Evolutionary conservation across 2,113 vertebrate genomes (phyloP), one percentile per base, ranked within the genome.

Genomic region (Pelecanus crispus): DNA sequence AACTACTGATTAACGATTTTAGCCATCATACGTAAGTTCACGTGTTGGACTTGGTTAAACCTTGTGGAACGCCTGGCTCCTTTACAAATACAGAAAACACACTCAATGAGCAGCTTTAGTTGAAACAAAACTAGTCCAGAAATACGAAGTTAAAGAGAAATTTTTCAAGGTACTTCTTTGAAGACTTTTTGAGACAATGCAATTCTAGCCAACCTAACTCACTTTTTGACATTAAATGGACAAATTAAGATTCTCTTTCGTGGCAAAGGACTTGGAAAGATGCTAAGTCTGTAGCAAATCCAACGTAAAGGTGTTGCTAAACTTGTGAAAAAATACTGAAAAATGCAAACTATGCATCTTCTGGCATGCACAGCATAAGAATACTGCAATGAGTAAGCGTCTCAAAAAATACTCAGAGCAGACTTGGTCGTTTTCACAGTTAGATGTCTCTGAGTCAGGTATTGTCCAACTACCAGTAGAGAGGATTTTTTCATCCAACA

Each of bases 11-110:
- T 52, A 79, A 62, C 1, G 1, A 13, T 52, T 83, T 80, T 61
- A 85, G 29, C 47, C 3, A 1, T 75, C 44, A 10, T 29, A 24
- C 0, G 0, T n/a, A 80, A 49, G 16, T 62, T 20, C 22, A 21
- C 1, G 0, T 68, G 28, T 18, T 75, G 40, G 49, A 19, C 16
- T 81, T 56, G 9, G 7, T 34, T 49, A 65, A 65, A 58, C 11
- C 16, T 26, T 71, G 26, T 24, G 58, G 29, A 66, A 29, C 70
- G 34, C 44, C 47, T 66, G 67, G 13, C 42, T 58, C 17, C 20
- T 21, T 62, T 45, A 75, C 47, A 73, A 68, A 32, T 20, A 42
- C 14, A 36, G 22, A 56, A 53, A 24, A 66, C 8, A 9, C 21
- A n/a, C 71, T 61, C 9, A 2, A 10, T 18, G 21, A 58, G 26